Evolutionary conservation across 2,113 vertebrate genomes (phyloP), one percentile per base, ranked within the genome.

Genomic region (Cebidichthys violaceus): DNA sequence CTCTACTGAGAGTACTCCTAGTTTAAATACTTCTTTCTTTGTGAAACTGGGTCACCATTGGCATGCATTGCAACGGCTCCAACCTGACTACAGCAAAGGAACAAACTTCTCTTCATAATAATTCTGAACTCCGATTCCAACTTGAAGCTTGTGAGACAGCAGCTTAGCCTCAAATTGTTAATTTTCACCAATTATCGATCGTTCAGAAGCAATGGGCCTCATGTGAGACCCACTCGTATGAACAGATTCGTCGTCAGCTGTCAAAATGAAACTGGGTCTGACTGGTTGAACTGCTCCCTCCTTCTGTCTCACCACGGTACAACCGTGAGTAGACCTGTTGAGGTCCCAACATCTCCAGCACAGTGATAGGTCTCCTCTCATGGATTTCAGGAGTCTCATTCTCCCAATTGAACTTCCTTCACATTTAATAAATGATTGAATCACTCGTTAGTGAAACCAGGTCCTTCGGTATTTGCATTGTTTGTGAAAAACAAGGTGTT

Each of bases 11-110:
- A 45, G 43, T 14, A 45, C 43, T n/a, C n/a, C 20, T 54, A 0
- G 47, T 22, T 43, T 24, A 55, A 55, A 55, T 55, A 55, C 52
- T 24, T 55, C 5, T 27, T 11, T 57, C 24, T 10, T 57, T 57
- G 54, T 57, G 54, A 57, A 68, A 50, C 66, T 68, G 27, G 41
- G 66, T 68, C 43, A 27, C 66, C 15, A 31, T 68, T 68, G 41
- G 10, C n/a, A 57, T 27, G n/a, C n/a, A 68, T 47, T 47, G 6
- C 41, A 29, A 20, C 27, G 31, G 27, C 57, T 60, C 14, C 54
- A 27, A 27, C n/a, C n/a, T 43, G 64, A 67, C 64, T 14, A 17
- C 39, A 43, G 24, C 43, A 68, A 50, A 9, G 15, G n/a, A 57
- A 27, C 4, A 57, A 27, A 27, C 54, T 57, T 13, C n/a, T 55